Conservation (phyloP, 2,113 vertebrate species). For the Anguilla japonica region DNA sequence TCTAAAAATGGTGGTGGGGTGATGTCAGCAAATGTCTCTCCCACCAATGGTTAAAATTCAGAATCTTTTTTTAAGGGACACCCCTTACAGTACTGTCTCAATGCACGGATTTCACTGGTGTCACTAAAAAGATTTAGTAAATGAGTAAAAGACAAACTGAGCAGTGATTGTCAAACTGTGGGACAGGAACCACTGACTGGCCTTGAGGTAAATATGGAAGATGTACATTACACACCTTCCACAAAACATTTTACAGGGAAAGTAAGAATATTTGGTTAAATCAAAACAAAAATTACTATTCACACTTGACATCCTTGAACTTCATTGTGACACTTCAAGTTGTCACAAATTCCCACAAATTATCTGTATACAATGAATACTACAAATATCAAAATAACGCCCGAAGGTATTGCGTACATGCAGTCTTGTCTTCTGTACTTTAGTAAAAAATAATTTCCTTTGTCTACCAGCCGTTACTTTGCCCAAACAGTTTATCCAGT, state of each 20-base stretch:
- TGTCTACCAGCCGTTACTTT: conserved; percentile 76
- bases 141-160: neutral
- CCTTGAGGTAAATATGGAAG: neutral
- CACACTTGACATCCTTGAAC: conserved; percentile 94
- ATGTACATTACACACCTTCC: neutral
- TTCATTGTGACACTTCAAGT: conserved; percentile 92
- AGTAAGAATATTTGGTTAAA: conserved; percentile 44
- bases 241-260: conserved; percentile 60
- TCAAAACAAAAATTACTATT: conserved; percentile 74
- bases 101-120: neutral
- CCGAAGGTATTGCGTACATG: conserved; percentile 76
- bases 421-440: conserved; percentile 63
- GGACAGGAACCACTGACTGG: neutral
- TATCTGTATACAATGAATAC: conserved; percentile 88
- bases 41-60: neutral
- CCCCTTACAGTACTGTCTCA: neutral
- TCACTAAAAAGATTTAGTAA: neutral
- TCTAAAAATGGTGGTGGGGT: too few species aligned
- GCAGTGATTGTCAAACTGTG: neutral
- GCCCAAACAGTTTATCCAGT: conserved; percentile 93
- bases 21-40: neutral
- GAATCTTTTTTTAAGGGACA: neutral
- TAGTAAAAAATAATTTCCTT: conserved; percentile 80
- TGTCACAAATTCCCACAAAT: conserved; percentile 74
- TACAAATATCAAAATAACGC: conserved; percentile 69